Percentiles rank a stretch among this genome's conserved stretches.
These are phyloP conservation scores for Embidobia sp. DNA, from an alignment of 2,888 invertebrate species.

Conservation along the genomic window DNA sequence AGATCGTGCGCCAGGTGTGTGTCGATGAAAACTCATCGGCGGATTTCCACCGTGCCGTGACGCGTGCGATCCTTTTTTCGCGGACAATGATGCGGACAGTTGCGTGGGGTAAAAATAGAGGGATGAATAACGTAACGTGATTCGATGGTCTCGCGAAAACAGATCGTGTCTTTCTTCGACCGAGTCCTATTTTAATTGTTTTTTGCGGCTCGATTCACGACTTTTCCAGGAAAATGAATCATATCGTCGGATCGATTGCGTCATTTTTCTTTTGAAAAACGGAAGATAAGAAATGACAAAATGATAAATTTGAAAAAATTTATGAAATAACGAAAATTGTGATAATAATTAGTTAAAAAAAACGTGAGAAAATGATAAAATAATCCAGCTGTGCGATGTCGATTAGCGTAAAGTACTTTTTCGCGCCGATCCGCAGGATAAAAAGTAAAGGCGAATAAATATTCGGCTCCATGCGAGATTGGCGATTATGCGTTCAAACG, in stretches of 20 bases:
- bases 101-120: slow-evolving; percentile 13
- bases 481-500: slow-evolving; percentile 50
- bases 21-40: background rate
- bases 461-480: slow-evolving; percentile 28
- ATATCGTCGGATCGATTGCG: too few relatives aligned
- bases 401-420: background rate
- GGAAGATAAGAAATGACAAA: too few relatives aligned
- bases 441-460: slow-evolving; percentile 24
- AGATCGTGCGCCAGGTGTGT: slow-evolving; percentile 34
- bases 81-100: slow-evolving; percentile 1
- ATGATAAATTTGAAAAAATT: too few relatives aligned
- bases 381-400: too few relatives aligned
- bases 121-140: slow-evolving; percentile 10
- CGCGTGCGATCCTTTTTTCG: slow-evolving; percentile 13
- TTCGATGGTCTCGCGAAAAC: slow-evolving; percentile 4
- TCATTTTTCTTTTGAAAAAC: too few relatives aligned
- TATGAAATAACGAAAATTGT: too few relatives aligned
- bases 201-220: too few relatives aligned
- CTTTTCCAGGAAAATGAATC: too few relatives aligned
- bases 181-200: too few relatives aligned
- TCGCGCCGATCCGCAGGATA: background rate
- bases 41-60: slow-evolving; percentile 9
- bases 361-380: too few relatives aligned
- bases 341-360: too few relatives aligned
- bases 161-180: too few relatives aligned